Evolutionary conservation across 2,888 invertebrate species (phyloP).

Genomic region (Alentia gelatinosa): DNA sequence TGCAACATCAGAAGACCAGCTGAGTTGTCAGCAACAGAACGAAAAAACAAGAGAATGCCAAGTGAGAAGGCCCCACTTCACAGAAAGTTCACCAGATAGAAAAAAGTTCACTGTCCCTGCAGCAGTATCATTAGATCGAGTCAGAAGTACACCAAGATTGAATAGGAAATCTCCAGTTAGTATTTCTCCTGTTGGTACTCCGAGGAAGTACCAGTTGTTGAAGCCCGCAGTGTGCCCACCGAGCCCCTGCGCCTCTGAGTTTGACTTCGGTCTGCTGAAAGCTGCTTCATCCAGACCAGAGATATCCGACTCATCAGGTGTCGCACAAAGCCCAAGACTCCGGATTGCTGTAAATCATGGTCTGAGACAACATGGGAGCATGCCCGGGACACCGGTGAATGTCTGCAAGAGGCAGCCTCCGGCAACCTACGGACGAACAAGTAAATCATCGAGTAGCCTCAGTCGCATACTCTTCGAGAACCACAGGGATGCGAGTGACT

Average conservation of each 20-base stretch:
- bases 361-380: background rate
- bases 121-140: too few species aligned
- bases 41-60: too few species aligned
- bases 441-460: background rate
- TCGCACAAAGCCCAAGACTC: background rate
- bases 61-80: too few species aligned
- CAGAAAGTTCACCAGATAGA: too few species aligned
- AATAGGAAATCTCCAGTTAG: too few species aligned
- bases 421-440: background rate
- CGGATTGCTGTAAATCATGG: background rate
- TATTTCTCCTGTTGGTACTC: too few species aligned
- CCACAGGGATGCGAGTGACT: background rate
- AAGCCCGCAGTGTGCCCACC: background rate
- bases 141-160: too few species aligned
- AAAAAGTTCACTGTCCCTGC: too few species aligned
- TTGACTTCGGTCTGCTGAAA: slow-evolving; percentile 65
- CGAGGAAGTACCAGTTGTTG: too few species aligned
- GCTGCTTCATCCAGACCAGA: slow-evolving; percentile 51
- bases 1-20: too few species aligned
- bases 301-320: background rate
- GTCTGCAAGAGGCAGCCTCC: background rate
- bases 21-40: too few species aligned
- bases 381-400: background rate
- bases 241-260: slow-evolving; percentile 66
- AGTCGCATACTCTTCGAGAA: background rate